phyloP scores from a whole-genome alignment of 2,113 vertebrate genomes.

The Stegostoma tigrinum region DNA sequence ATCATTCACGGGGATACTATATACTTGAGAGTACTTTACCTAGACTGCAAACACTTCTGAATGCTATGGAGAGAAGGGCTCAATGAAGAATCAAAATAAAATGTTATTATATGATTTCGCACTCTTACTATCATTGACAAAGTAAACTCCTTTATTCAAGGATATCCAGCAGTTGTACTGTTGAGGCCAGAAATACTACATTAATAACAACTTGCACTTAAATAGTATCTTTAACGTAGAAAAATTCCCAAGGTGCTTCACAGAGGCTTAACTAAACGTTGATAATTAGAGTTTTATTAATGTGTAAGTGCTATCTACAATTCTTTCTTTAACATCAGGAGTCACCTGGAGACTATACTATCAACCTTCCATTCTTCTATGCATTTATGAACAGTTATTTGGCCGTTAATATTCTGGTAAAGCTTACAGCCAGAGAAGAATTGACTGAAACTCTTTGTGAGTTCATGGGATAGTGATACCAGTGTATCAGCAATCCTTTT shows the following conservation, averaged over 20 bases:
- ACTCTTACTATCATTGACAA: background rate
- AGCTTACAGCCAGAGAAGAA: background rate
- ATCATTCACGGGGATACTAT: background rate
- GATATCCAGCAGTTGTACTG: background rate
- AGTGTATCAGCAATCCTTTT: slow-evolving; percentile 25
- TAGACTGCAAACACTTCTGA: background rate
- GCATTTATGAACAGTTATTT: slow-evolving; percentile 5
- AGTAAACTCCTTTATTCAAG: background rate
- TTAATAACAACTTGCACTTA: background rate
- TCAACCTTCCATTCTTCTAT: slow-evolving; percentile 7
- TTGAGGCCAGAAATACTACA: slow-evolving; percentile 1
- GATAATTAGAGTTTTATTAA: slow-evolving; percentile 13
- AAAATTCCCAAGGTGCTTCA: slow-evolving; percentile 4
- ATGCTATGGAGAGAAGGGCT: slow-evolving; percentile 2
- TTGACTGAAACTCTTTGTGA: background rate
- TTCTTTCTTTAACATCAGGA: slow-evolving; percentile 19
- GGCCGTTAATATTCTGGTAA: background rate
- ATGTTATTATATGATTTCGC: background rate
- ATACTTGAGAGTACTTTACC: background rate
- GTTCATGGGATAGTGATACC: background rate
- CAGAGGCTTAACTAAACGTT: background rate
- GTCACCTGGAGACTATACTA: background rate
- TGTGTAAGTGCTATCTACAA: slow-evolving; percentile 17
- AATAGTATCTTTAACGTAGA: background rate
- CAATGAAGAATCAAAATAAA: slow-evolving; percentile 14